Evolutionary conservation across 2,113 vertebrate species (phyloP).

Genomic region (Leptocoma aspasia): DNA sequence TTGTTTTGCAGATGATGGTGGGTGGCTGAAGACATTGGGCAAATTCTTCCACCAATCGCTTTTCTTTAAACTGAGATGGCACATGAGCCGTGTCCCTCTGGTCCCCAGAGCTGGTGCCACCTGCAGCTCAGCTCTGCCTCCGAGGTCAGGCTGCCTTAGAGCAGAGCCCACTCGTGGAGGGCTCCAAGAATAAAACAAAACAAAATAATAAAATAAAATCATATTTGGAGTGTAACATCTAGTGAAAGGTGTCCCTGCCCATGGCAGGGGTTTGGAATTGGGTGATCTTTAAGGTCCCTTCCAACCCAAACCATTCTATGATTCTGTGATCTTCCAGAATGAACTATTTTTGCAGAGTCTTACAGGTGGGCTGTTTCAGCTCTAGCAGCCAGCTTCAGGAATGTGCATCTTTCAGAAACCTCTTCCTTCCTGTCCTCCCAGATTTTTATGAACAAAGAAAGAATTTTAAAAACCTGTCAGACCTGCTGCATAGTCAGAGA

Average conservation of each 20-base stretch:
- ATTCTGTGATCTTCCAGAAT: not conserved
- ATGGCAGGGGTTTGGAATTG: not conserved
- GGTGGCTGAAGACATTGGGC: not conserved
- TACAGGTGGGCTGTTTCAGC: not conserved
- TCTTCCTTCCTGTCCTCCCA: not conserved
- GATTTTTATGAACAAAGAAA: not conserved
- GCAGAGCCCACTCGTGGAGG: fast-evolving
- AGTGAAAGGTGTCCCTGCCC: not conserved
- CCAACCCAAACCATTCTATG: not conserved
- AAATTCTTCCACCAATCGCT: not conserved
- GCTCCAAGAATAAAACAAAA: not conserved
- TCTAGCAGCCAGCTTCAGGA: not conserved
- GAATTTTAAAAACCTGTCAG: not conserved
- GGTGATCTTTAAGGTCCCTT: not conserved
- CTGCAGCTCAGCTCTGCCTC: not conserved
- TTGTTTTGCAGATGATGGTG: not conserved
- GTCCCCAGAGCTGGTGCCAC: not conserved
- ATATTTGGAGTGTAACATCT: not conserved
- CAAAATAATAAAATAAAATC: not conserved
- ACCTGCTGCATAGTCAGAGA: not conserved
- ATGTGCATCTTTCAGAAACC: not conserved
- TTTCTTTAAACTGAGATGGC: not conserved
- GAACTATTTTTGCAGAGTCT: not conserved
- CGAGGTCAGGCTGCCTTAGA: not conserved
- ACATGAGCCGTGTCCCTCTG: not conserved